phyloP scores from a whole-genome alignment of 2,888 invertebrate genomes.

The Papilio elwesi region DNA sequence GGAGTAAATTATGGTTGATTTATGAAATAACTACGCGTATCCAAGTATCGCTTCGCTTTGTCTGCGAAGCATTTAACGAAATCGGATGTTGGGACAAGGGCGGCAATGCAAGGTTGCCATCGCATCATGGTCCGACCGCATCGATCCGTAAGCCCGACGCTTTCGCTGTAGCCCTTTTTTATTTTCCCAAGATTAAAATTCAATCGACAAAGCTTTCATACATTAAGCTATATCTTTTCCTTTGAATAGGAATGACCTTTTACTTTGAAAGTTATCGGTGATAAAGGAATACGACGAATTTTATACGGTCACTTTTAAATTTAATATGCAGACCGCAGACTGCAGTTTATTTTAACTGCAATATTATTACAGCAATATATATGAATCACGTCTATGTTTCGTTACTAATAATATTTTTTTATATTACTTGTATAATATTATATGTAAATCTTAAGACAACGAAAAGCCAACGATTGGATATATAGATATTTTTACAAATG shows the following conservation, averaged over 20 bases:
- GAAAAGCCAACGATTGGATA: neutral
- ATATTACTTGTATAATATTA: constrained; percentile 3
- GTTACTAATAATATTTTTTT: neutral
- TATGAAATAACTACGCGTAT: neutral
- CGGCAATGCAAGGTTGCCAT: constrained; percentile 62
- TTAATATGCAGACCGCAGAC: constrained; percentile 3
- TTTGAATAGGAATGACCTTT: constrained; percentile 5
- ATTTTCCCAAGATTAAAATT: constrained; percentile 49
- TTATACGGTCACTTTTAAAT: constrained; percentile 21
- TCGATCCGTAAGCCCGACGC: constrained; percentile 64
- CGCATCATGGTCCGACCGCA: constrained; percentile 60
- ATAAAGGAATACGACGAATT: constrained; percentile 19
- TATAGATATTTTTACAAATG: neutral
- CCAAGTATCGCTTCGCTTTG: constrained; percentile 2
- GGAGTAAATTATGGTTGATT: neutral
- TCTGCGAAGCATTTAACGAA: constrained; percentile 21
- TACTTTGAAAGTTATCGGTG: constrained; percentile 19
- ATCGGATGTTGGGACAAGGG: constrained; percentile 33
- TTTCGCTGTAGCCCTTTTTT: constrained; percentile 53
- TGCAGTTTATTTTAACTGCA: constrained; percentile 22
- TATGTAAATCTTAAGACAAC: constrained; percentile 9
- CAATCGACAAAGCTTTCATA: constrained; percentile 40
- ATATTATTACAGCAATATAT: constrained; percentile 10
- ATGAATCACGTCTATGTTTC: constrained; percentile 4
- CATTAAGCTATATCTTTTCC: constrained; percentile 6